Conservation (phyloP, 2,888 invertebrate genomes). For the Congeria kusceri region DNA sequence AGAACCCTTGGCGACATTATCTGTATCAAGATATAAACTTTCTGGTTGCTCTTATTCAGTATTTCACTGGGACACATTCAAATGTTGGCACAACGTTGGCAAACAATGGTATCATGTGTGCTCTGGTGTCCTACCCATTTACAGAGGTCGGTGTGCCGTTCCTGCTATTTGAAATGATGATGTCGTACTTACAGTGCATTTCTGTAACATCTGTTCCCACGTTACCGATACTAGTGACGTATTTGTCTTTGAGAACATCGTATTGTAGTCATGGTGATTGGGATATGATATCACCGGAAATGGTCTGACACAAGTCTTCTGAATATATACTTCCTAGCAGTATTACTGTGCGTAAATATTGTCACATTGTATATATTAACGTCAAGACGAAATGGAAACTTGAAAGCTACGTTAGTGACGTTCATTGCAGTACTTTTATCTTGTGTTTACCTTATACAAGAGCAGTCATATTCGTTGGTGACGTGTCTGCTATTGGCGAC, state of each 20-base stretch:
- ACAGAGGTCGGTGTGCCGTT: conserved; percentile 54
- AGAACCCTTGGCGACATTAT: conserved; percentile 70
- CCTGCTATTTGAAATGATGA: conserved; percentile 61
- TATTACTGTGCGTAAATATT: background rate
- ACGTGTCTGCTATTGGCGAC: background rate
- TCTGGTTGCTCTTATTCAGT: conserved; percentile 60
- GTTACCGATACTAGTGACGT: conserved; percentile 3
- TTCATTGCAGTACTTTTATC: background rate
- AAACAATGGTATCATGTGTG: conserved; percentile 68
- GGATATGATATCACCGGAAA: background rate
- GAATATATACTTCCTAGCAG: background rate
- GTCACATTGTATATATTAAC: background rate
- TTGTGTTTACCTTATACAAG: background rate
- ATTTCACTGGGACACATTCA: conserved; percentile 59
- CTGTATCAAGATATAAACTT: conserved; percentile 72
- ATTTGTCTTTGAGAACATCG: background rate
- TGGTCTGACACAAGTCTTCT: no score
- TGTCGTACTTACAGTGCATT: conserved; percentile 63
- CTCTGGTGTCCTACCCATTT: conserved; percentile 73
- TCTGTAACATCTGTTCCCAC: conserved; percentile 31
- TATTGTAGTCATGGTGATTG: background rate
- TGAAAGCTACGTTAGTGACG: background rate
- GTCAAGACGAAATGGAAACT: background rate
- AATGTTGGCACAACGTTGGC: conserved; percentile 71
- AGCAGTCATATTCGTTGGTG: background rate